Base-by-base conservation (phyloP, 2,797 vertebrate species). In the Eidolon dupreanum region DNA sequence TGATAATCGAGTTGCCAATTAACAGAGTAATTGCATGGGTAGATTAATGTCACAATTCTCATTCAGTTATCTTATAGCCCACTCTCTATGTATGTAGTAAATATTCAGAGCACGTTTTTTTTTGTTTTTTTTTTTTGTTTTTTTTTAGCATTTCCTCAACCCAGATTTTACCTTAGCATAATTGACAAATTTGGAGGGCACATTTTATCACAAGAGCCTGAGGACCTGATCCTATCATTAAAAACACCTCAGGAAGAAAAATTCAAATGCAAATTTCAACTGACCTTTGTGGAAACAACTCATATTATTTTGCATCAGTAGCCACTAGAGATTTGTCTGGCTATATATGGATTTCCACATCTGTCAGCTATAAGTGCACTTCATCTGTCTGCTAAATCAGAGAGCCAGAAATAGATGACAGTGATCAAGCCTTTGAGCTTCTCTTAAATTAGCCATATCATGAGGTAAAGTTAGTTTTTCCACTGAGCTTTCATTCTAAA, bases 1-100 rank as follows among this genome's bases (percentile, higher is more conserved):
- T 96, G 98, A 98, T 98, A 98, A 98, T 98, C 57, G 90, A 95
- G 77, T 97, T 96, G 46, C 71, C 97, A 98, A 98, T 98, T 98
- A 98, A 89, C 93, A 93, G 83, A 93, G 92, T 97, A 98, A 98
- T 97, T 97, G 82, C 91, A 96, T 94, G 83, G 88, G 79, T 95
- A 95, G 87, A 96, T 97, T 98, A 98, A 97, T 26, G 22, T 61
- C 77, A 97, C 59, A 86, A 43, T 97, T 93, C 94, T 97, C 63
- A 96, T 96, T 96, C 93, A 63, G 96, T 91, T 97, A 91, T 96
- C 85, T 97, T 96, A 46, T 71, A 96, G 59, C 66, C 4, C 4
- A 71, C 88, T 97, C 97, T 97, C 38, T 84, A 0, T 63, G 70
- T 92, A 94, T 33, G 83, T 91, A 85, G 95, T 95, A 93, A 97